Percentiles rank a stretch among this genome's conserved stretches.
These are phyloP conservation scores for Dendropsophus ebraccatus DNA, from an alignment of 2,113 vertebrate species.

Conservation along the genomic window DNA sequence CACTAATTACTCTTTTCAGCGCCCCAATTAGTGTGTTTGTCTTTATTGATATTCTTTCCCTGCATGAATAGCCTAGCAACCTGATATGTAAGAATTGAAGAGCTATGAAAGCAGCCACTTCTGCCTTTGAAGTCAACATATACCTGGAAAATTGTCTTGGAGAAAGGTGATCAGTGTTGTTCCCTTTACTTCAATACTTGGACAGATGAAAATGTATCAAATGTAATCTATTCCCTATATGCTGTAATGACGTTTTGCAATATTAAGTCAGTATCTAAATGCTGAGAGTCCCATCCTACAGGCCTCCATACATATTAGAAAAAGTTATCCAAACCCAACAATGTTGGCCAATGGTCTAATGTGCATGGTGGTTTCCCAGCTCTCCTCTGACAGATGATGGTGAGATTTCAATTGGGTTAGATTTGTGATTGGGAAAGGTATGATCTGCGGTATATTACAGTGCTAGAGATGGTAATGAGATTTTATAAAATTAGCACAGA, in stretches of 20 bases:
- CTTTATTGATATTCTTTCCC: constrained; percentile 30
- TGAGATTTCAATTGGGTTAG: too few relatives aligned
- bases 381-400: too few relatives aligned
- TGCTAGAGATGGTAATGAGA: too few relatives aligned
- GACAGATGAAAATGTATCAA: neutral
- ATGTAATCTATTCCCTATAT: neutral
- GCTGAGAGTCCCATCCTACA: neutral
- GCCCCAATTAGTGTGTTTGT: constrained; percentile 54
- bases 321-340: too few relatives aligned
- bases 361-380: too few relatives aligned
- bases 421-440: too few relatives aligned
- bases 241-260: neutral
- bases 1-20: constrained; percentile 39
- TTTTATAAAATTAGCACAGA: too few relatives aligned
- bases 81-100: neutral
- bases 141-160: neutral
- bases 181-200: neutral
- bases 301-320: too few relatives aligned
- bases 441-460: too few relatives aligned
- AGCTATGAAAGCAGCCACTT: neutral
- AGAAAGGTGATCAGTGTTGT: neutral
- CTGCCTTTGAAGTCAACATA: constrained; percentile 6
- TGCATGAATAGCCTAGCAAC: constrained; percentile 45
- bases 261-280: neutral
- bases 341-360: too few relatives aligned